Base-by-base conservation (phyloP, 1,140 invertebrate species). In the Hetaerina americana region DNA sequence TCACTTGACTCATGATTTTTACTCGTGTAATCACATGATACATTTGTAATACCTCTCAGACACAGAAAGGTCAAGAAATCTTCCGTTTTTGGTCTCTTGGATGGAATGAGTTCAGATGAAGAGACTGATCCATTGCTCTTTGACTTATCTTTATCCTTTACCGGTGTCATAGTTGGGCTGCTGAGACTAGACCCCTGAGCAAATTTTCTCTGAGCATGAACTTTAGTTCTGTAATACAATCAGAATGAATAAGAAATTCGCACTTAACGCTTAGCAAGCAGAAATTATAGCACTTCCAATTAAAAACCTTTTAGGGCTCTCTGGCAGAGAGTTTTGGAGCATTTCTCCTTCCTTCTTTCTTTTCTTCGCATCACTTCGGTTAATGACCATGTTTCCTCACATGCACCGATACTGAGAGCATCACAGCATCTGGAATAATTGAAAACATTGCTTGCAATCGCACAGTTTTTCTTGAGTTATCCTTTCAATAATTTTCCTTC, bases 21-120 rank as follows among this genome's bases (percentile, higher is more conserved):
- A n/a, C n/a, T n/a, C n/a, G n/a, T n/a, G n/a, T n/a, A n/a, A n/a
- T n/a, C n/a, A n/a, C n/a, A n/a, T n/a, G n/a, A n/a, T n/a, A n/a
- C n/a, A n/a, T n/a, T n/a, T n/a, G n/a, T n/a, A 71, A 66, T 28
- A 89, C 93, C 91, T 84, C 93, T 84, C 75, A 93, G 90, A 80
- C 93, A 95, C 5, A 96, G 83, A 80, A 94, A 96, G 73, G 92
- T 95, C 26, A 96, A 78, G 79, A 96, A 95, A 80, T 95, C 93
- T 84, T 95, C 92, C 5, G 93, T 93, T 76, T 93, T 94, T 28
- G 92, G 92, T 75, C 90, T 82, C 78, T 87, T 90, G 68, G 87
- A 86, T 57, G 87, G 88, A 75, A 87, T 80, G 72, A 85, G 82
- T 77, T 88, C 86, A 66, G 83, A 78, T 57, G 81, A 81, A 74